These are phyloP conservation scores for Calephelis perditalis DNA, from an alignment of 2,888 invertebrate genomes.

Conservation along the genomic window DNA sequence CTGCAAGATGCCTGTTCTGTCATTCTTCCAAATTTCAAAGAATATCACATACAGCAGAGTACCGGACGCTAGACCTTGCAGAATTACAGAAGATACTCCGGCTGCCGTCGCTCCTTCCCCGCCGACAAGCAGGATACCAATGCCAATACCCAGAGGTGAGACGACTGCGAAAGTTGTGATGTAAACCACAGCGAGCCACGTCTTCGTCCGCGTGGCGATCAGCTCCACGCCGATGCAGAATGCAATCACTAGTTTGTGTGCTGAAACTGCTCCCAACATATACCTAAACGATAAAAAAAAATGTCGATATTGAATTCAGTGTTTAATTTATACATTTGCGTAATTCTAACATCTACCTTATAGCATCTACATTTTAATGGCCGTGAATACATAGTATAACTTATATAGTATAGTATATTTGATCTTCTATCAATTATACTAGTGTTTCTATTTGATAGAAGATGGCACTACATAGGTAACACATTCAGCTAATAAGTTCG, in stretches of 20 bases:
- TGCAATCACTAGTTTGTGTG: constrained; percentile 91
- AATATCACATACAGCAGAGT: constrained; percentile 97
- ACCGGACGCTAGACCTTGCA: constrained; percentile 93
- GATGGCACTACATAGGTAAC: too few relatives aligned
- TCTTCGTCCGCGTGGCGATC: constrained; percentile 83
- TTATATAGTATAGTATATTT: too few relatives aligned
- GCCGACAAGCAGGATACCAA: constrained; percentile 82
- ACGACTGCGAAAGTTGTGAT: constrained; percentile 87
- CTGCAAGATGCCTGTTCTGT: constrained; percentile 79
- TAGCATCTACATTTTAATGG: too few relatives aligned
- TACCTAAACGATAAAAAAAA: constrained; percentile 70
- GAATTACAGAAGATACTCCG: constrained; percentile 80
- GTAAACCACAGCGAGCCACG: constrained; percentile 80
- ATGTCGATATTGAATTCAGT: too few relatives aligned
- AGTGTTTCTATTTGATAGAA: too few relatives aligned
- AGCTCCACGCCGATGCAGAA: constrained; percentile 93
- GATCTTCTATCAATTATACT: too few relatives aligned
- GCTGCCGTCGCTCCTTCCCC: constrained; percentile 76
- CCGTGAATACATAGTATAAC: too few relatives aligned
- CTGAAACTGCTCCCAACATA: constrained; percentile 90
- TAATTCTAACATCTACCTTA: too few relatives aligned
- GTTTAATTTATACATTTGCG: too few relatives aligned
- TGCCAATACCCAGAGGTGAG: constrained; percentile 88
- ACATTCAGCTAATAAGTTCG: too few relatives aligned
- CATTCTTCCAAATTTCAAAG: constrained; percentile 89